phyloP scores from a whole-genome alignment of 2,797 vertebrate species.

The Antennarius maculatus region DNA sequence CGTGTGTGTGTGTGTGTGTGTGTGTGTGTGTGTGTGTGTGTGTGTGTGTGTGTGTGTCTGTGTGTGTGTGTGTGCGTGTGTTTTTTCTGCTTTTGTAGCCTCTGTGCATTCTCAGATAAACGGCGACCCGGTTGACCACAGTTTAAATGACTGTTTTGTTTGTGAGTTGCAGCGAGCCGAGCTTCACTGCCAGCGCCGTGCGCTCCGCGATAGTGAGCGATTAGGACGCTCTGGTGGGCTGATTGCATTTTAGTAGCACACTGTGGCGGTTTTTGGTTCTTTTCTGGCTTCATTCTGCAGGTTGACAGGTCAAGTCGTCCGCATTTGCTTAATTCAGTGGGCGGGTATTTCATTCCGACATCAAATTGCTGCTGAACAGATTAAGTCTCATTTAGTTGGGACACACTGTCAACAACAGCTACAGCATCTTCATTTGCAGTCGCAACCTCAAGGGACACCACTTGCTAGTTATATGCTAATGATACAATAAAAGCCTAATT shows the following conservation, averaged over 20 bases:
- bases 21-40: conserved; percentile 22
- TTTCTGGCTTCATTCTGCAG: conserved; percentile 41
- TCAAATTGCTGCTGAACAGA: conserved; percentile 31
- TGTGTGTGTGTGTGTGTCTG: conserved; percentile 12
- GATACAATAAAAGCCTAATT: too few relatives aligned
- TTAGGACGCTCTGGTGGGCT: conserved; percentile 53
- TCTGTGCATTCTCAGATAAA: conserved; percentile 58
- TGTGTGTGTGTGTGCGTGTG: conserved; percentile 21
- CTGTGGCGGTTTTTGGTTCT: conserved; percentile 26
- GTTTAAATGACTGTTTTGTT: conserved; percentile 63
- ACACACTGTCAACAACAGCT: background rate
- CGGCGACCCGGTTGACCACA: conserved; percentile 50
- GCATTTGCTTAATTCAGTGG: conserved; percentile 29
- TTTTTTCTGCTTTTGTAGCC: conserved; percentile 16
- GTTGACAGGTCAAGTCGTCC: conserved; percentile 47
- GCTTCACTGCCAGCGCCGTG: conserved; percentile 43
- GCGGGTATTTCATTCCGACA: conserved; percentile 42
- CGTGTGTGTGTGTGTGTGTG: conserved; percentile 11
- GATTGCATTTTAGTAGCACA: conserved; percentile 55
- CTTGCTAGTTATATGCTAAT: too few relatives aligned
- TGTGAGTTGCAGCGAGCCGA: conserved; percentile 28
- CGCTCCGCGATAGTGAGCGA: conserved; percentile 35
- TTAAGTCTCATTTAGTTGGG: conserved; percentile 22
- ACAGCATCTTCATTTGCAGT: too few relatives aligned
- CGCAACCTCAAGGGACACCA: too few relatives aligned